These are phyloP conservation scores for Zosterops borbonicus DNA, from an alignment of 2,113 vertebrate species.

Conservation along the genomic window DNA sequence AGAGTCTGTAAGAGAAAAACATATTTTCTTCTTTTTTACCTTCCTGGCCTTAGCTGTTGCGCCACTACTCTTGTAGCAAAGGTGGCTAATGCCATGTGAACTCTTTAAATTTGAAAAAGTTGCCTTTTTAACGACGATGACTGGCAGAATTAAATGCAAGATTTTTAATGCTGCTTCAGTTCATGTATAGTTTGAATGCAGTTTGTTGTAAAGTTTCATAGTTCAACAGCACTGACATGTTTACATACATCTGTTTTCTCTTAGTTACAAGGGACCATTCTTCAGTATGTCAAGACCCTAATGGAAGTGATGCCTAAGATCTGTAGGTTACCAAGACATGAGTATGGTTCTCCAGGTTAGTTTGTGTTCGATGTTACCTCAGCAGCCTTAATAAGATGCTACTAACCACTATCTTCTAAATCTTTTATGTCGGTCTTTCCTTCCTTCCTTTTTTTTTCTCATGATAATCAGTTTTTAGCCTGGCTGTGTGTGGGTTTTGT, in stretches of 20 bases:
- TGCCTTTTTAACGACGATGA: background rate
- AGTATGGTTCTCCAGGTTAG: constrained; percentile 89
- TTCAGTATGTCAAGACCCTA: constrained; percentile 88
- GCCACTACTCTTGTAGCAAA: background rate
- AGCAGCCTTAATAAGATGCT: background rate
- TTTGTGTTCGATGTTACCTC: background rate
- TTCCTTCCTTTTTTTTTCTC: background rate
- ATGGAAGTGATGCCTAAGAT: constrained; percentile 95
- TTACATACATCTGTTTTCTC: background rate
- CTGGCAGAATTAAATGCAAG: background rate
- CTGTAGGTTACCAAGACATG: constrained; percentile 86
- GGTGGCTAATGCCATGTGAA: background rate
- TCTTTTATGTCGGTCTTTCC: background rate
- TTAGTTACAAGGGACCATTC: constrained; percentile 87
- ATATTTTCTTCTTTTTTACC: background rate
- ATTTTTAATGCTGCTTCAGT: background rate
- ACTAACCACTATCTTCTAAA: background rate
- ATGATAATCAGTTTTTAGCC: background rate
- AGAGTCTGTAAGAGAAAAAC: background rate
- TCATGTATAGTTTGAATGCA: background rate
- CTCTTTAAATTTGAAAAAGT: background rate
- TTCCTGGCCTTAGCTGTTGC: background rate
- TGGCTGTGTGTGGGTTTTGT: background rate
- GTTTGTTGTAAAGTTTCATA: background rate
- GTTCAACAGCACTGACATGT: background rate